Evolutionary conservation across 2,797 vertebrate species (phyloP).

Genomic region (Poecilia velifera): DNA sequence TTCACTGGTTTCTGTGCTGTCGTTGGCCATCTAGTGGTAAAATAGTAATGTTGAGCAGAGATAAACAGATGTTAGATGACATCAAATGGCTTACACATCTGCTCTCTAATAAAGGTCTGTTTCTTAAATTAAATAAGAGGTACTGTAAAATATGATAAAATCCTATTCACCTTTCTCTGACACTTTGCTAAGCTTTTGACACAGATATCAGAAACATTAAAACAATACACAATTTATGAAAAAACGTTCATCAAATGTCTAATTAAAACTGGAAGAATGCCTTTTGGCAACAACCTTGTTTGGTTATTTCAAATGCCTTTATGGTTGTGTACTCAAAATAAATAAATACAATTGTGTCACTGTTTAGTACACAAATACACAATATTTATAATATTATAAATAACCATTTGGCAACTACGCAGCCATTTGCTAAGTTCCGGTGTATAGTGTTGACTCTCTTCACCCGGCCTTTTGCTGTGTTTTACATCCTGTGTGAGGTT

Average conservation of each 20-base stretch:
- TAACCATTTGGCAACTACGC: neutral
- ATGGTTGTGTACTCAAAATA: neutral
- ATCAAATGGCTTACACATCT: neutral
- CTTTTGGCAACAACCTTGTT: neutral
- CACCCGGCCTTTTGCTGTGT: neutral
- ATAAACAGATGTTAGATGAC: conserved; percentile 11
- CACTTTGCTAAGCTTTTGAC: neutral
- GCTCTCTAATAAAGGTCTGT: conserved; percentile 6
- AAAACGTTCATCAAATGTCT: neutral
- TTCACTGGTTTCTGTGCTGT: conserved; percentile 99
- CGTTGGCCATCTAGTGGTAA: conserved; percentile 92
- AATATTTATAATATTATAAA: neutral
- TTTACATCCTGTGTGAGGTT: neutral
- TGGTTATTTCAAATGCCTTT: neutral
- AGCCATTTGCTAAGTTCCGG: neutral
- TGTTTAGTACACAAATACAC: neutral
- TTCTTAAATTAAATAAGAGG: conserved; percentile 32
- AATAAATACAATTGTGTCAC: neutral
- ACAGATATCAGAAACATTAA: neutral
- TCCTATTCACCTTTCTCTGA: conserved; percentile 6
- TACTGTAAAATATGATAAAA: conserved; percentile 46
- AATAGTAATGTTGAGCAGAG: conserved; percentile 15
- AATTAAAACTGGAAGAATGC: neutral
- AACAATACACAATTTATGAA: neutral
- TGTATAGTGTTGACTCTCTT: neutral